Evolutionary conservation across 1,140 invertebrate genomes (phyloP).

Genomic region (Drosophila triauraria): DNA sequence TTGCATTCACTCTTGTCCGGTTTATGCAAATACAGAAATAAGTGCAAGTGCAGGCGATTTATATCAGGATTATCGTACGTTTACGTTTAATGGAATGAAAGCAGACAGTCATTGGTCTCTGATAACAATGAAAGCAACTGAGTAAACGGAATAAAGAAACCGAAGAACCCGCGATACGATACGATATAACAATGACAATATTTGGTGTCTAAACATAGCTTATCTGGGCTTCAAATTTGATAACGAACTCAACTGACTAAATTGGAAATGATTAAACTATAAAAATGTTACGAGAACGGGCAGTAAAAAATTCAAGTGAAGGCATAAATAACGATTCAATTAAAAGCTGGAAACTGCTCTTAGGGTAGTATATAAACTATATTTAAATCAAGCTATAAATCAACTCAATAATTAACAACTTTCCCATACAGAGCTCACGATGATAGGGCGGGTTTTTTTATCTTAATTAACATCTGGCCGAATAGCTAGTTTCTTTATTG

Average conservation of each 20-base stretch:
- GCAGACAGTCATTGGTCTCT: background rate
- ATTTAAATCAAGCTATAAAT: background rate
- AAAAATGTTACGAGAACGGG: background rate
- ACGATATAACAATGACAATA: constrained; percentile 5
- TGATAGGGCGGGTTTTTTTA: background rate
- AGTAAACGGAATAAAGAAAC: constrained; percentile 15
- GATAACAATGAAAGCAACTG: constrained; percentile 5
- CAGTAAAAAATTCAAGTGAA: background rate
- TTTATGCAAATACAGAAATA: background rate
- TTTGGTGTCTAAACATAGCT: constrained; percentile 4
- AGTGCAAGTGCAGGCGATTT: background rate
- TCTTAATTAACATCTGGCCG: background rate
- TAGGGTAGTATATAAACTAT: background rate
- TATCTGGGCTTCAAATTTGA: constrained; percentile 9
- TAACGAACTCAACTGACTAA: constrained; percentile 2
- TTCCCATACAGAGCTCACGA: background rate
- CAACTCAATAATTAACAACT: background rate
- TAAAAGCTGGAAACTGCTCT: too few species aligned
- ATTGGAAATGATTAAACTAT: background rate
- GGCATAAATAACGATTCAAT: background rate
- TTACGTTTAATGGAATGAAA: background rate
- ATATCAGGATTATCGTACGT: background rate
- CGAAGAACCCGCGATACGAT: background rate
- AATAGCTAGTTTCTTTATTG: background rate
- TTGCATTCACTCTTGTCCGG: background rate